Base-by-base conservation (phyloP, 2,113 vertebrate genomes). In the Melierax canorus region DNA sequence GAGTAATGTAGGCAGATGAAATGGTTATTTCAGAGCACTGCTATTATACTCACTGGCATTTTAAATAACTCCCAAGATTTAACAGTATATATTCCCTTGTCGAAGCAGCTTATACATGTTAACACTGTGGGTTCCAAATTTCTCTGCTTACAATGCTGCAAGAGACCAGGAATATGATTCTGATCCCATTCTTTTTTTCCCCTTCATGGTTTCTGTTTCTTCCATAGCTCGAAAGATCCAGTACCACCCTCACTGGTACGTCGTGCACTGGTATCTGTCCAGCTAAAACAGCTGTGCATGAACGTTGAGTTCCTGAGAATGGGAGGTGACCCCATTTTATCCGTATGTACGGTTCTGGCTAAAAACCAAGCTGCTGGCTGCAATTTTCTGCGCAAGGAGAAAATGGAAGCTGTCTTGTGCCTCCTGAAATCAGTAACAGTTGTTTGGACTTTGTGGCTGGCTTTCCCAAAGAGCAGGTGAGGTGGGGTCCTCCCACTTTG, bases 1-100 rank as follows among this genome's bases (percentile, higher is more conserved):
- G 98, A 99, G 98, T 99, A 99, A 99, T 99, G 98, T 98, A 98
- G 98, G 99, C 99, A 99, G 99, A 99, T 99, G 99, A 99, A 99
- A 99, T 99, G 99, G 99, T 98, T 99, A 99, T 98, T 99, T 99
- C 99, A 98, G 98, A 98, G 98, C 98, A 97, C 98, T 98, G 98
- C 98, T 99, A 98, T 99, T 98, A 99, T 98, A 98, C 98, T 99
- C 98, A 97, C 97, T 98, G 98, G 98, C 99, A 98, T 99, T 99
- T 99, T 98, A 98, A 98, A 99, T 98, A 98, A 99, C 98, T 98
- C 98, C 98, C 98, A 98, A 97, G 98, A 97, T 98, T 99, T 98
- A 99, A 99, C 98, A 98, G 98, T 98, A 98, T 98, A 98, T 98
- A 98, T 98, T 98, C 98, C 98, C 98, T 96, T 95, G 98, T 98